These are phyloP conservation scores for Apistogramma diplotaenia DNA, from an alignment of 2,113 vertebrate genomes.

Conservation along the genomic window DNA sequence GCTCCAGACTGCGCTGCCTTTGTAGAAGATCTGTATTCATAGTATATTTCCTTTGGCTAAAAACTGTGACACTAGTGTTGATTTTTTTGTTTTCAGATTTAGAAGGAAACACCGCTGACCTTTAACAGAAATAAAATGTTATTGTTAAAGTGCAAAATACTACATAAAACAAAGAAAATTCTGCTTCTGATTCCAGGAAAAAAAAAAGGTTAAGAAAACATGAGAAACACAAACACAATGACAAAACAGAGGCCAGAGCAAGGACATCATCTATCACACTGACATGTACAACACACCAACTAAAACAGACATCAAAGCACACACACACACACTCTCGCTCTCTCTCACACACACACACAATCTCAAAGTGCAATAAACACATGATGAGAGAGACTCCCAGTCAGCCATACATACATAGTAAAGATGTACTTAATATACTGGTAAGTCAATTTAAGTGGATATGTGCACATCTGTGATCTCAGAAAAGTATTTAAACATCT, in stretches of 20 bases:
- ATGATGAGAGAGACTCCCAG: constrained; percentile 16
- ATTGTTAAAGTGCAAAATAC: background rate
- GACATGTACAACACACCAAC: constrained; percentile 21
- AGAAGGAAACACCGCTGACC: background rate
- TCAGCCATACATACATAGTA: background rate
- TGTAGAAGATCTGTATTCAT: constrained; percentile 50
- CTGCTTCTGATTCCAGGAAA: background rate
- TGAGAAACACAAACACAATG: constrained; percentile 9
- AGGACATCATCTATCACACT: constrained; percentile 54
- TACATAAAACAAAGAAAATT: background rate
- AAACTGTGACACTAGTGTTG: background rate
- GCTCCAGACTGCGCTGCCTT: background rate
- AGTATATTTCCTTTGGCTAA: background rate
- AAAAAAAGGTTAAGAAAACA: background rate
- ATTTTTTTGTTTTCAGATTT: background rate
- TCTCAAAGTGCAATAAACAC: constrained; percentile 39
- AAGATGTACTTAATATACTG: background rate
- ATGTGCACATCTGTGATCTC: background rate
- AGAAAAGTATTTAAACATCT: background rate
- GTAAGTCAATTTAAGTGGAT: background rate
- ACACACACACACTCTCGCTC: background rate
- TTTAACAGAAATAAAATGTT: background rate
- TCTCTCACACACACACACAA: background rate
- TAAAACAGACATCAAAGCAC: constrained; percentile 15
- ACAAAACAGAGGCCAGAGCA: constrained; percentile 40